These are phyloP conservation scores for Athetis lepigone DNA, from an alignment of 2,888 invertebrate species.

Conservation along the genomic window DNA sequence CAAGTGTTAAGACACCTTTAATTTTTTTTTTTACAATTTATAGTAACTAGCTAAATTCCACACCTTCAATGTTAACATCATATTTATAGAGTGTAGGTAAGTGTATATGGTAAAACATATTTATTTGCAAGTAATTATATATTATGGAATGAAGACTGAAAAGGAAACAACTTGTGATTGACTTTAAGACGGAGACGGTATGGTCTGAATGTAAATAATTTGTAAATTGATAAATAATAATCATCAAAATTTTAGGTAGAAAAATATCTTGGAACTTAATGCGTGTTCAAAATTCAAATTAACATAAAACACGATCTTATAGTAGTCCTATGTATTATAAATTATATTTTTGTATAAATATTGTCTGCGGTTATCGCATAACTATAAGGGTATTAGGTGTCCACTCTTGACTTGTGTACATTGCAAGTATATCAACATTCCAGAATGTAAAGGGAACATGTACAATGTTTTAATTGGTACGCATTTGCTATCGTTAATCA, in stretches of 20 bases:
- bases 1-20: slow-evolving; percentile 31
- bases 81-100: slow-evolving; percentile 58
- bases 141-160: slow-evolving; percentile 85
- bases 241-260: slow-evolving; percentile 74
- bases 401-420: slow-evolving; percentile 48
- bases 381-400: slow-evolving; percentile 72
- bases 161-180: slow-evolving; percentile 87
- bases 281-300: slow-evolving; percentile 81
- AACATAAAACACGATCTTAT: slow-evolving; percentile 72
- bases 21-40: slow-evolving; percentile 31
- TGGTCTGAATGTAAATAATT: slow-evolving; percentile 81
- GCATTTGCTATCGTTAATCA: slow-evolving; percentile 33
- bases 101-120: slow-evolving; percentile 51
- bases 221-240: slow-evolving; percentile 70
- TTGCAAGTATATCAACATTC: slow-evolving; percentile 68
- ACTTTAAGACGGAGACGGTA: slow-evolving; percentile 71
- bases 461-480: slow-evolving; percentile 41
- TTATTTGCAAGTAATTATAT: slow-evolving; percentile 55
- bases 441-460: slow-evolving; percentile 53
- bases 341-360: slow-evolving; percentile 89
- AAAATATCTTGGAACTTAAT: slow-evolving; percentile 74
- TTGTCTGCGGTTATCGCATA: slow-evolving; percentile 81
- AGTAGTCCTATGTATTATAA: slow-evolving; percentile 75
- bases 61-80: slow-evolving; percentile 57
- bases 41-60: slow-evolving; percentile 40